These are phyloP conservation scores for Nemoura dubitans DNA, from an alignment of 2,888 invertebrate genomes.

Conservation along the genomic window DNA sequence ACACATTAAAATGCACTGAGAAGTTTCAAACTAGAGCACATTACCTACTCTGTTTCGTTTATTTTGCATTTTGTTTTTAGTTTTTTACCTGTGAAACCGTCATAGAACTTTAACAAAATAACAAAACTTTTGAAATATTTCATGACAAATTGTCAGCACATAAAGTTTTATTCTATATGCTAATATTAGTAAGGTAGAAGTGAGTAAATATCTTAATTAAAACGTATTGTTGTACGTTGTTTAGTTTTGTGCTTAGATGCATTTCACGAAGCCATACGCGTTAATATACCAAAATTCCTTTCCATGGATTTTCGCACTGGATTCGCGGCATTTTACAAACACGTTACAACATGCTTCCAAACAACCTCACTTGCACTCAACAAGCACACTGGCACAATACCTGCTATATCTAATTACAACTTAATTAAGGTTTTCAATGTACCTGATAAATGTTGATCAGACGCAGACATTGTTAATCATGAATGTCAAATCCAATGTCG, in stretches of 20 bases:
- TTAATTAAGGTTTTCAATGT: not conserved
- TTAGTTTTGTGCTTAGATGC: not conserved
- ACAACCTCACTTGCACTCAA: not conserved
- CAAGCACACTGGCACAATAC: too few species aligned
- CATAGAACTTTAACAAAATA: not conserved
- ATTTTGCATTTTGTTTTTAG: not conserved
- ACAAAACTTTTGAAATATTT: not conserved
- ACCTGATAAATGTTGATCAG: not conserved
- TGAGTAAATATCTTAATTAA: not conserved
- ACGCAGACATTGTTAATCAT: not conserved
- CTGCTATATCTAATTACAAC: not conserved
- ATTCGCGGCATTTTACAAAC: not conserved
- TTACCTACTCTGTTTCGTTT: not conserved
- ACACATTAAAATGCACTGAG: not conserved
- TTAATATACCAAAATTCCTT: too few species aligned
- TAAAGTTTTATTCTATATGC: conserved; percentile 3
- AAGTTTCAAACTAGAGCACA: not conserved
- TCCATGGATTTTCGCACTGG: too few species aligned
- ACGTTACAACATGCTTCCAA: not conserved
- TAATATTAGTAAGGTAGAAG: not conserved
- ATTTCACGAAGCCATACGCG: not conserved
- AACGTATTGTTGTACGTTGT: not conserved
- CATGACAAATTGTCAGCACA: not conserved
- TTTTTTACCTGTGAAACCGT: not conserved
- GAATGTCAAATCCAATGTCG: not conserved